A percentile compares a stretch with the other conserved stretches of the same genome.
Conservation (phyloP, 1,140 invertebrate species). For the Calycopis cecrops region DNA sequence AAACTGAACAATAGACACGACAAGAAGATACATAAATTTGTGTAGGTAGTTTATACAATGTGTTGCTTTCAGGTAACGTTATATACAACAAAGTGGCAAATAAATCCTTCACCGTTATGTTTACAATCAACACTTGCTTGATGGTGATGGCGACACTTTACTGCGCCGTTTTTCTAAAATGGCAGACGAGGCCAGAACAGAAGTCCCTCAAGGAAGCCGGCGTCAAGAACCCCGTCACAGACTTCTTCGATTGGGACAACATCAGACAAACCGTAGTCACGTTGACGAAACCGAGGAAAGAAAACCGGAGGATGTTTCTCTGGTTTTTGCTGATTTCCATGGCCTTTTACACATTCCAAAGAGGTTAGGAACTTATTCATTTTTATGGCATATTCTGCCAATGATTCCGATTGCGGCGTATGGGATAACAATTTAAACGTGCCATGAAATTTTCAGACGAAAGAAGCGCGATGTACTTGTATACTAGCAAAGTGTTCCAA, state of each 20-base stretch:
- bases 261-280: constrained; percentile 77
- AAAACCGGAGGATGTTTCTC: constrained; percentile 77
- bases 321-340: constrained; percentile 81
- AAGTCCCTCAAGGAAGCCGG: constrained; percentile 74
- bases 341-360: constrained; percentile 86
- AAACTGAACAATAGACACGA: too few species aligned
- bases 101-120: constrained; percentile 82
- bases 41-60: too few species aligned
- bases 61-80: constrained; percentile 45
- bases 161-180: constrained; percentile 76
- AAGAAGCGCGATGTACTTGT: constrained; percentile 80
- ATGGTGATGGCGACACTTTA: constrained; percentile 79
- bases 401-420: too few species aligned
- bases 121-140: constrained; percentile 79
- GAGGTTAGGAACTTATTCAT: constrained; percentile 57
- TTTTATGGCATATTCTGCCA: too few species aligned
- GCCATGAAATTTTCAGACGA: constrained; percentile 76
- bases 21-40: too few species aligned
- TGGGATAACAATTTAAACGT: too few species aligned
- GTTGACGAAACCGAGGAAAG: constrained; percentile 73
- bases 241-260: constrained; percentile 83
- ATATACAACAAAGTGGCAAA: constrained; percentile 62
- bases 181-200: constrained; percentile 80
- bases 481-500: constrained; percentile 79
- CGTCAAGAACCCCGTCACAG: constrained; percentile 76